phyloP scores from a whole-genome alignment of 2,888 invertebrate genomes.

The Leptodirus hochenwartii region DNA sequence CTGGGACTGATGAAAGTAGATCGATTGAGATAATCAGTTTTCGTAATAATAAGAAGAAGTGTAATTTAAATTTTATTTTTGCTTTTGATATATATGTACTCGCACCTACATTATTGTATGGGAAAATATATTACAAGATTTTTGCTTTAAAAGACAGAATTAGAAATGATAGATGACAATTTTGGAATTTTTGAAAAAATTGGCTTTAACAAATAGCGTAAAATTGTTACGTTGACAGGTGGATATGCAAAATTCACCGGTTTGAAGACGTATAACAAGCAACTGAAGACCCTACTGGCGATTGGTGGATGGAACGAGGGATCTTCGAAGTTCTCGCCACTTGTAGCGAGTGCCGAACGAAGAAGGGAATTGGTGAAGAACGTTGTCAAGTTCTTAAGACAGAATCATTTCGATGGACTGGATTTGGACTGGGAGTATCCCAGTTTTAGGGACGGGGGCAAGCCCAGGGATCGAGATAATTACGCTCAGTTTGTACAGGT shows the following conservation, averaged over 20 bases:
- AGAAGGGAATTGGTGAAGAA: slow-evolving; percentile 71
- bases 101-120: too few species aligned
- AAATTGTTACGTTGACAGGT: slow-evolving; percentile 44
- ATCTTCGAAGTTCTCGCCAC: slow-evolving; percentile 69
- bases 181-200: too few species aligned
- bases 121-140: too few species aligned
- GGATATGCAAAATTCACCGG: slow-evolving; percentile 90
- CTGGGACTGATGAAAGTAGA: too few species aligned
- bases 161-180: too few species aligned
- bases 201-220: too few species aligned
- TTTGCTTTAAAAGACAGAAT: too few species aligned
- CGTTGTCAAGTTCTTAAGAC: slow-evolving; percentile 67
- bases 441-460: slow-evolving; percentile 62
- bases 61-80: too few species aligned
- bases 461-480: slow-evolving; percentile 67
- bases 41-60: too few species aligned
- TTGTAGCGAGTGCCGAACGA: slow-evolving; percentile 61
- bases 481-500: slow-evolving; percentile 73
- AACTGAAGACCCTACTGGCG: slow-evolving; percentile 76
- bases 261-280: slow-evolving; percentile 81
- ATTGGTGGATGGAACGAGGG: slow-evolving; percentile 93
- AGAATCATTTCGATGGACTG: slow-evolving; percentile 84
- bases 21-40: too few species aligned
- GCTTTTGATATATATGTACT: too few species aligned
- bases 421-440: slow-evolving; percentile 90